Evolutionary conservation across 2,888 invertebrate genomes (phyloP), one percentile per base, ranked within the genome.

Genomic region (Clitarchus hookeri): DNA sequence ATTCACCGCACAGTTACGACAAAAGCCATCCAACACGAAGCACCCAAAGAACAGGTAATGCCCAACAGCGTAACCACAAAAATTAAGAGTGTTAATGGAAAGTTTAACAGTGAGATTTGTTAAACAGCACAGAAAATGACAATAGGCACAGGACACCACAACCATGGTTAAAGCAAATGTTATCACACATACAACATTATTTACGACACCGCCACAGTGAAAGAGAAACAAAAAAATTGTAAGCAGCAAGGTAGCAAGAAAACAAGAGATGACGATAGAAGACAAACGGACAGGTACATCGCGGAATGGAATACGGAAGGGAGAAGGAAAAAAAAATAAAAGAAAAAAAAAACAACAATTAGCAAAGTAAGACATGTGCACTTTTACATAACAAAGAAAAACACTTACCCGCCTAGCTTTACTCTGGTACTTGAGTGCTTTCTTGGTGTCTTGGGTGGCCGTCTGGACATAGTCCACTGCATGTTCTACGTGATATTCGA

Each of bases 381-480:
- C 65, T 65, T 65, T 0, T 23, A 65, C 65, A 65, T 65, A 87
- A 87, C 85, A 85, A 86, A 90, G 89, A 53, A 44, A 48, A 84
- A 80, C 88, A 96, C 97, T 97, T 95, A 98, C 98, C 97, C 98
- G 97, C 94, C 98, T 96, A 92, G 99, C 99, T 96, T 99, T 99
- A 95, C 99, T 99, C 95, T 99, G 99, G 94, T 99, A 99, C 95
- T 98, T 98, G 92, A 99, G 97, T 93, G 99, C 99, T 95, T 99
- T 99, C 95, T 99, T 99, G 93, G 99, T 99, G 94, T 99, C 99
- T 95, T 98, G 98, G 92, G 99, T 99, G 92, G 99, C 99, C 91
- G 99, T 98, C 95, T 99, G 99, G 93, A 99, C 99, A 94, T 99
- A 99, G 94, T 99, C 99, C 94, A 99, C 98, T 91, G 99, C 99